A percentile compares a stretch with the other conserved stretches of the same genome.
These are phyloP conservation scores for Wiebesia pumilae DNA, from an alignment of 1,140 invertebrate species.

Conservation along the genomic window DNA sequence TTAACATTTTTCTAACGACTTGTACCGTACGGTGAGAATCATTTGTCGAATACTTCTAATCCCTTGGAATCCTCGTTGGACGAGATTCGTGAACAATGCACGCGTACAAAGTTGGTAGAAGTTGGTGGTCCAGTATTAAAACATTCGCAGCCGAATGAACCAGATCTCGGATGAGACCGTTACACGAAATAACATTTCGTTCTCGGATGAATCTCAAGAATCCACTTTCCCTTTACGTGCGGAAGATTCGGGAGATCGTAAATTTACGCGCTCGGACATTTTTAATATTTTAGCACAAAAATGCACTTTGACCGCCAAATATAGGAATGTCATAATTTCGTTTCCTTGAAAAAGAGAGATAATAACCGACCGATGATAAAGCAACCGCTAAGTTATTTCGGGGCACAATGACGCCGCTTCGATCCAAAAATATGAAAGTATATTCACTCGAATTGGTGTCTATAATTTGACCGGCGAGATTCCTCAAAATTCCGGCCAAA, in stretches of 20 bases:
- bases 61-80: no score
- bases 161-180: neutral
- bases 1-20: no score
- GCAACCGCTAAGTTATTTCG: no score
- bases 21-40: no score
- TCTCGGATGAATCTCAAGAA: neutral
- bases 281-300: slow-evolving; percentile 13
- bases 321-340: neutral
- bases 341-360: neutral
- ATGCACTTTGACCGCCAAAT: neutral
- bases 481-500: neutral
- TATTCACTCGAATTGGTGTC: neutral
- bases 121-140: neutral
- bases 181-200: neutral
- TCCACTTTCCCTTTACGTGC: neutral
- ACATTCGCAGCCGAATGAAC: neutral
- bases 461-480: neutral
- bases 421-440: slow-evolving; percentile 4
- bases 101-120: neutral
- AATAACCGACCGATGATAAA: neutral
- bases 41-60: no score
- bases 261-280: neutral
- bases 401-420: neutral
- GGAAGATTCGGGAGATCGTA: no score
- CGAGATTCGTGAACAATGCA: neutral